Conservation (phyloP, 2,888 invertebrate genomes). For the Ectemnius continuus region DNA sequence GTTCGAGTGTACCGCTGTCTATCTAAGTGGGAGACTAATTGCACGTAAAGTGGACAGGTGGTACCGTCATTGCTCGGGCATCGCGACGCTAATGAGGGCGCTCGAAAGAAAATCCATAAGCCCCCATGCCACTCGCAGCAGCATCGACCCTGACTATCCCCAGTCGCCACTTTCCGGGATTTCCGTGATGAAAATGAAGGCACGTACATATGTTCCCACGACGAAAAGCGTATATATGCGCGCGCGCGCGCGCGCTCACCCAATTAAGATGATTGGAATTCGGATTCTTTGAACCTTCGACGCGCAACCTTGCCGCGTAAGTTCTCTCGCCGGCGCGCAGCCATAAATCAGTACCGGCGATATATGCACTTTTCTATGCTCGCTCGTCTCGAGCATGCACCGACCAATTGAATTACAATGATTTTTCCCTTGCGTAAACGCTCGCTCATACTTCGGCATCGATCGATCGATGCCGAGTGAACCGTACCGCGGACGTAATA, state of each 20-base stretch:
- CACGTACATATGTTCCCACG: slow-evolving; percentile 16
- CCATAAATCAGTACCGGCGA: slow-evolving; percentile 13
- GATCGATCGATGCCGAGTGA: not conserved
- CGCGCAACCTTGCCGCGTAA: not conserved
- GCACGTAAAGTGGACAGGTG: slow-evolving; percentile 60
- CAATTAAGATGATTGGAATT: slow-evolving; percentile 13
- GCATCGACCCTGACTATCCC: no score
- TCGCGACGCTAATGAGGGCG: slow-evolving; percentile 47
- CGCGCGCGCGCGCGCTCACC: slow-evolving; percentile 6
- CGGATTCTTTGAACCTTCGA: slow-evolving; percentile 25
- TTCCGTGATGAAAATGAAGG: slow-evolving; percentile 19
- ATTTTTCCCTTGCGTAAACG: slow-evolving; percentile 18
- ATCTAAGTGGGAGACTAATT: slow-evolving; percentile 64
- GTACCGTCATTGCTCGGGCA: slow-evolving; percentile 60
- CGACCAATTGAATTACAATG: slow-evolving; percentile 18
- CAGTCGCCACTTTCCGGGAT: not conserved
- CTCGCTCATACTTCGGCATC: slow-evolving; percentile 2
- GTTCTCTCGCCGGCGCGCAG: slow-evolving; percentile 32
- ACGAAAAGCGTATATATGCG: slow-evolving; percentile 18
- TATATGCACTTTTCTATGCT: no score
- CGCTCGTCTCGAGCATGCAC: not conserved
- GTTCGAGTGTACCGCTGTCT: slow-evolving; percentile 38
- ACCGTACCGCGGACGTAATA: not conserved
- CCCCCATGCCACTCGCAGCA: no score
- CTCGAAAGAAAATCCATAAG: slow-evolving; percentile 41